Evolutionary conservation across 2,888 invertebrate species (phyloP), one percentile per base, ranked within the genome.

Genomic region (Mesorhabditis spiculigera): DNA sequence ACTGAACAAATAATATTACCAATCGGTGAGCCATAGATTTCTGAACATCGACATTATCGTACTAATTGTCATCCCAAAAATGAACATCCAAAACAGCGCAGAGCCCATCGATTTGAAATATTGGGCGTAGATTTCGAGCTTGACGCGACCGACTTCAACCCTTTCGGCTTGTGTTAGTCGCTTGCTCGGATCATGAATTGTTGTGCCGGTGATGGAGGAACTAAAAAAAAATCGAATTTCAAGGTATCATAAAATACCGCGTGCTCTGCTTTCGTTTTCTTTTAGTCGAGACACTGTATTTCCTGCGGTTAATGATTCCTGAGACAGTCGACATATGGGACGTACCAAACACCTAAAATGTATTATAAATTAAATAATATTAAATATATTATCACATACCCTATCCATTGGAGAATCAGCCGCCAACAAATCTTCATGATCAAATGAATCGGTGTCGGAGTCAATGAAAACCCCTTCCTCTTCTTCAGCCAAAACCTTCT

Each of bases 1-100:
- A 28, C 28, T 28, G 28, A 28, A 28, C 28, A 28, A 28, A 43
- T 28, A 68, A 68, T 28, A 69, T n/a, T 43, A 78, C 85, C 85
- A 85, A 71, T 82, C 81, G 5, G 85, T 83, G 5, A 85, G 78
- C 85, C 85, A 85, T 43, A 85, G 68, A 66, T 83, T 85, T 16
- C 85, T 71, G 50, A 73, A 74, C 83, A 85, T 84, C 5, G 82
- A 82, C 1, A 83, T 74, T 62, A 78, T 58, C 0, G 85, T 85
- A 65, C 79, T 78, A 4, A 78, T 61, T 2, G 77, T 75, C 78
- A 85, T 79, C 68, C 85, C 85, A 42, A 77, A 28, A 8, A 81
- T 71, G 69, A 85, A 85, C 5, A 83, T 63, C 4, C 71, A 58
- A 5, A 75, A 78, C 5, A 84, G 74, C 0, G 70, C 44, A 28